Evolutionary conservation across 2,113 vertebrate genomes (phyloP), one percentile per base, ranked within the genome.

Genomic region (Boulengeromyrus knoepffleri): DNA sequence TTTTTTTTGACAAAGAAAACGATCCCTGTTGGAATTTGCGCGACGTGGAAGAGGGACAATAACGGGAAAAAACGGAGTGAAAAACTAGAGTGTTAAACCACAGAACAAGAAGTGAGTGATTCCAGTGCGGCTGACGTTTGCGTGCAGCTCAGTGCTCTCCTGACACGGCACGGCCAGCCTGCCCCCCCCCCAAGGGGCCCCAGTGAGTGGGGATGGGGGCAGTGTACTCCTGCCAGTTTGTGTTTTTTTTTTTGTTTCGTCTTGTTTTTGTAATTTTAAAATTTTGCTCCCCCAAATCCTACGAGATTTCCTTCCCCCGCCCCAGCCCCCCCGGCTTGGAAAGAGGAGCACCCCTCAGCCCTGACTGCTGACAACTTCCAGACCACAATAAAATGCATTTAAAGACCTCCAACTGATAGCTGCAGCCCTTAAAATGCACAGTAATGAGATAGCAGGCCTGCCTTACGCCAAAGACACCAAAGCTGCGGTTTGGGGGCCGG

Each of bases 51-150:
- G 46, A 31, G 85, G 7, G 19, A 56, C 53, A 56, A 56, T 56
- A 56, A 56, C 1, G 52, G 6, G 2, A 19, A 53, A 53, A 53
- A 17, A 53, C 3, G 1, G 3, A 53, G 70, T 13, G 12, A 2
- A 39, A 53, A 13, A 8, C 17, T 39, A n/a, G 3, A 93, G 89
- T 92, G 88, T 50, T 83, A 91, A 92, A 91, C 93, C 90, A 94
- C 91, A 56, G 92, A 93, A 92, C 91, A 88, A 91, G 92, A 91
- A 91, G 27, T 19, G 45, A 42, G 74, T n/a, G 21, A n/a, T 91
- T 93, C 88, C 92, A 94, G 93, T 93, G 90, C 53, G 88, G 94
- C 94, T 95, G 95, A 94, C 94, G 93, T 94, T 95, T 95, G 94
- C 93, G 94, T 94, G 95, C 89, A 92, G 93, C 93, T 93, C 94